These are phyloP conservation scores for Limnodromus scolopaceus DNA, from an alignment of 2,797 vertebrate genomes.

Conservation along the genomic window DNA sequence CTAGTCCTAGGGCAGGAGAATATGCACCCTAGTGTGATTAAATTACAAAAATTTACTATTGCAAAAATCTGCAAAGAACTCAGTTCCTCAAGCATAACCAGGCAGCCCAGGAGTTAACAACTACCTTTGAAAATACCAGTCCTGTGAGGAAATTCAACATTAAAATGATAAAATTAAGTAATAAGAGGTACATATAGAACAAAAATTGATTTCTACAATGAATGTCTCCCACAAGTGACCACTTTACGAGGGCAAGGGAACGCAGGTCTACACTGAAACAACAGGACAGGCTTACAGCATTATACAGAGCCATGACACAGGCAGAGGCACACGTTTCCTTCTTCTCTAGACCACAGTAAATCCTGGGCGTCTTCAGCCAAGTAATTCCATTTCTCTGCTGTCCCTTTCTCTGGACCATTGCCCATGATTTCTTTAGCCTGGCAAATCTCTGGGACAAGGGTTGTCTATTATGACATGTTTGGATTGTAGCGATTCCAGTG, in stretches of 20 bases:
- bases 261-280: background rate
- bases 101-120: background rate
- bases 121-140: background rate
- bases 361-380: background rate
- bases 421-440: slow-evolving; percentile 31
- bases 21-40: background rate
- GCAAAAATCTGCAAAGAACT: background rate
- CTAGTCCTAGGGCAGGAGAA: background rate
- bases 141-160: background rate
- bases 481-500: background rate
- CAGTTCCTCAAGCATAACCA: background rate
- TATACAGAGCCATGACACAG: background rate
- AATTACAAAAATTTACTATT: background rate
- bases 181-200: background rate
- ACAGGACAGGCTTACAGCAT: background rate
- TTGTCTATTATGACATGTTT: slow-evolving; percentile 23
- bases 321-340: background rate
- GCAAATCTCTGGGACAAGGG: slow-evolving; percentile 11
- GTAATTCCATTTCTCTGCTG: slow-evolving; percentile 26
- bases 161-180: background rate
- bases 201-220: background rate
- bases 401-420: slow-evolving; percentile 30
- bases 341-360: slow-evolving; percentile 20
- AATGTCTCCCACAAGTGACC: background rate
- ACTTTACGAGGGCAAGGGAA: background rate